Evolutionary conservation across 1,140 invertebrate species (phyloP), one percentile per base, ranked within the genome.

Genomic region (Trichonephila clavata): DNA sequence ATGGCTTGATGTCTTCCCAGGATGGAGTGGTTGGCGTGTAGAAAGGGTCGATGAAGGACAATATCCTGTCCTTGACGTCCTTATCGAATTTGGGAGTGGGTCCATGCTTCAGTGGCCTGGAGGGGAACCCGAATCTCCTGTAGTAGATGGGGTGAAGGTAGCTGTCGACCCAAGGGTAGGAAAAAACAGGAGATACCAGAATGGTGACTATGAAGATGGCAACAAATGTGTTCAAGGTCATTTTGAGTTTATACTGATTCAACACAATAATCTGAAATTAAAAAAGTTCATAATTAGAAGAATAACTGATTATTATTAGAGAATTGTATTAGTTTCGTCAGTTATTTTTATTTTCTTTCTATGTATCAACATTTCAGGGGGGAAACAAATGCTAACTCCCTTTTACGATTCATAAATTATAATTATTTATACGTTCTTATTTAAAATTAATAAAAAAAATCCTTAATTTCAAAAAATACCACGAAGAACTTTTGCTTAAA

Each of bases 1-100:
- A 93, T 0, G 92, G 92, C 32, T 65, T 43, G n/a, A 93, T 84
- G 59, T 93, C 92, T 14, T 93, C 92, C 59, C 86, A 93, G 4
- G 92, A 83, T 14, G 86, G 86, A 13, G 92, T 81, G 7, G 86
- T 89, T 1, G 86, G 92, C 13, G 59, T 60, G 80, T 93, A 93
- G 61, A 93, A 93, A 0, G 92, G 92, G 68, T 93, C 92, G 32
- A 93, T 39, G 63, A 93, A 93, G 16, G 86, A 81, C 24, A 59
- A 24, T 18, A 93, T 93, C 14, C 92, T 81, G 77, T 93, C 92
- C 20, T 83, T 27, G 59, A 93, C 92, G 10, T 93, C 92, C n/a
- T 89, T 89, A n/a, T 93, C 92, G 60, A 89, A 83, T n/a, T 93
- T 93, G 0, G 92, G 92, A 14, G 92, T 93, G 5, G 92, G 86